These are phyloP conservation scores for Salvelinus fontinalis DNA, from an alignment of 2,113 vertebrate genomes.

Conservation along the genomic window DNA sequence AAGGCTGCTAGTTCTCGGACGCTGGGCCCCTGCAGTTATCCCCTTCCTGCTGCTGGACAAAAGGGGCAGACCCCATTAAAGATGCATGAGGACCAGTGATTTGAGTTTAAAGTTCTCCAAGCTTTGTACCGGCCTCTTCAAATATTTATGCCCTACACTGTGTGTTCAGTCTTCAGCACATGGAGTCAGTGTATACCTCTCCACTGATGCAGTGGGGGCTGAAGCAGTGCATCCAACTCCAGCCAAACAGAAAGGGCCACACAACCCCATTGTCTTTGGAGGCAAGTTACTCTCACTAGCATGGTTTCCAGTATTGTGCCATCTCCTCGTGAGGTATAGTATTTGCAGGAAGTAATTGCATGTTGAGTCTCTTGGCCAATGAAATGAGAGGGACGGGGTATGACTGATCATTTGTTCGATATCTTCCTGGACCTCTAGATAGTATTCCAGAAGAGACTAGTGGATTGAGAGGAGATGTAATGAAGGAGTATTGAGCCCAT, in stretches of 20 bases:
- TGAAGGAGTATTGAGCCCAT: constrained; percentile 5
- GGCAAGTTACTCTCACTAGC: too few relatives aligned
- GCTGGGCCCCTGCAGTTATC: constrained; percentile 51
- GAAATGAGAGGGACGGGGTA: too few relatives aligned
- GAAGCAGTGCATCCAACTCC: not conserved
- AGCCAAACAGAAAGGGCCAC: too few relatives aligned
- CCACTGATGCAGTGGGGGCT: not conserved
- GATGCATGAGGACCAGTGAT: constrained; percentile 63
- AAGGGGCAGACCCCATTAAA: constrained; percentile 59
- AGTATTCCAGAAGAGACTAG: constrained; percentile 10
- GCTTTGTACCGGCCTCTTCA: constrained; percentile 54
- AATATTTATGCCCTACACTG: constrained; percentile 63
- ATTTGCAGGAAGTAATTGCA: too few relatives aligned
- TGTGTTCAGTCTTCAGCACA: constrained; percentile 32
- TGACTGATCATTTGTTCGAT: too few relatives aligned
- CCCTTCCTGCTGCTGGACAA: constrained; percentile 48
- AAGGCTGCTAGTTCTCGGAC: constrained; percentile 30
- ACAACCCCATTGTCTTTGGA: too few relatives aligned
- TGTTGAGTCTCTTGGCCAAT: too few relatives aligned
- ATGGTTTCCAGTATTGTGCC: too few relatives aligned
- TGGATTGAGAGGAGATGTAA: constrained; percentile 24
- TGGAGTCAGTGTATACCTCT: constrained; percentile 32
- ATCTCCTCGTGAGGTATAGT: too few relatives aligned
- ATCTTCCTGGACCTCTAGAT: not conserved
- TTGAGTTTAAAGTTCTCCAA: constrained; percentile 60